Percentiles rank a stretch among this genome's conserved stretches.
These are phyloP conservation scores for Coregonus ussuriensis DNA, from an alignment of 2,797 vertebrate species.

Conservation along the genomic window DNA sequence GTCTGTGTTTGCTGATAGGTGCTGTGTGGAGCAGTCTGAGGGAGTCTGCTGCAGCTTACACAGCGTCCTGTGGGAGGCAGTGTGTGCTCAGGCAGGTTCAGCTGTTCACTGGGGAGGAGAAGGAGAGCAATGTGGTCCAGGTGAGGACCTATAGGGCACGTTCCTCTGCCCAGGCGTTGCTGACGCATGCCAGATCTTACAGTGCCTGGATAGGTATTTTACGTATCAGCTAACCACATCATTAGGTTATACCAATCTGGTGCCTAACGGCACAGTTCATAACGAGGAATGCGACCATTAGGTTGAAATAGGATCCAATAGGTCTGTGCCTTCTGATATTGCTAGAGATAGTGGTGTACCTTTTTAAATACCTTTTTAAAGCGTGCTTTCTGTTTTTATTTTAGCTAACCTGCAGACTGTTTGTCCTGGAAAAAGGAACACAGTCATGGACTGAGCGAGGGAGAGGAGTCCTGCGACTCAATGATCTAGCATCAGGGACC, in stretches of 20 bases:
- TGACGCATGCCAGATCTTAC: too few species aligned
- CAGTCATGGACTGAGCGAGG: conserved; percentile 81
- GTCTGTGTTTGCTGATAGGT: conserved; percentile 22
- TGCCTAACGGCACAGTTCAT: too few species aligned
- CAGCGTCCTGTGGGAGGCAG: conserved; percentile 65
- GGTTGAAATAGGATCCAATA: not conserved
- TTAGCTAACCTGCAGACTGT: conserved; percentile 83
- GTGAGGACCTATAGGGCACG: conserved; percentile 47
- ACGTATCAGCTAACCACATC: too few species aligned
- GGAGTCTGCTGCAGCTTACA: conserved; percentile 77
- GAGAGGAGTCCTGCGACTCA: conserved; percentile 77
- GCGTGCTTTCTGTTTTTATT: conserved; percentile 5
- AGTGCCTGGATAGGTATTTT: too few species aligned
- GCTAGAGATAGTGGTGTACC: too few species aligned
- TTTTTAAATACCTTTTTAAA: not conserved
- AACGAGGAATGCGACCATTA: not conserved
- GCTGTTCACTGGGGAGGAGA: conserved; percentile 82
- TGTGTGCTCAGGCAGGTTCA: conserved; percentile 75
- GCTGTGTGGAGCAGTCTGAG: conserved; percentile 58
- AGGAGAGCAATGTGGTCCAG: conserved; percentile 83
- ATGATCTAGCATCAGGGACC: conserved; percentile 70
- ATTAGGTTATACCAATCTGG: too few species aligned
- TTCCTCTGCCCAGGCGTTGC: too few species aligned
- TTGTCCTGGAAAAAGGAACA: conserved; percentile 75
- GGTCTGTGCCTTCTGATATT: not conserved